Evolutionary conservation across 2,888 invertebrate species (phyloP).

Genomic region (Notodonta ziczac): DNA sequence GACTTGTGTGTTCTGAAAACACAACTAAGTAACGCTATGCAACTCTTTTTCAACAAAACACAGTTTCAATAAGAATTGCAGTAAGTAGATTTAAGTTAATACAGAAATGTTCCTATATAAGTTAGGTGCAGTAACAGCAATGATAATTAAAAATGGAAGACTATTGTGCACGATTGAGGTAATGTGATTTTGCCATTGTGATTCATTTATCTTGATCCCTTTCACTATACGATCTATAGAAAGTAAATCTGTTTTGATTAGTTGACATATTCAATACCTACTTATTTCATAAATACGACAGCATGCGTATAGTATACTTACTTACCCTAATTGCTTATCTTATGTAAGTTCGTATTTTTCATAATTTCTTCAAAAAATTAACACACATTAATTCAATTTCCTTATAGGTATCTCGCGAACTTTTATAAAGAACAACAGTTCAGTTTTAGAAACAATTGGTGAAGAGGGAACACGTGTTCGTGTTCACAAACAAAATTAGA

Average conservation of each 20-base stretch:
- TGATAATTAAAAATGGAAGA: neutral
- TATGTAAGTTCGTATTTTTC: neutral
- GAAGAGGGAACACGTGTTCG: constrained; percentile 23
- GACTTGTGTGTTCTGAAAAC: constrained; percentile 31
- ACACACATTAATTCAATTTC: constrained; percentile 14
- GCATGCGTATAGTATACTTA: too few relatives aligned
- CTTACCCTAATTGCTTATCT: neutral
- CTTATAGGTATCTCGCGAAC: constrained; percentile 14
- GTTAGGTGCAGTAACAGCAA: neutral
- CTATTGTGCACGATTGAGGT: too few relatives aligned
- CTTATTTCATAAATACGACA: neutral
- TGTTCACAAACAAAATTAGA: constrained; percentile 30
- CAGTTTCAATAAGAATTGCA: neutral
- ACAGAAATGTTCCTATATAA: fast-evolving
- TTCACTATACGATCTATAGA: too few relatives aligned
- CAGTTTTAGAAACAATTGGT: constrained; percentile 19
- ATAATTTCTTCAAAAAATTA: neutral
- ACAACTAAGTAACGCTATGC: constrained; percentile 22
- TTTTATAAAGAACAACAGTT: constrained; percentile 18
- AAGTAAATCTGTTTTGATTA: too few relatives aligned
- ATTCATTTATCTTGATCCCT: too few relatives aligned
- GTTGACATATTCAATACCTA: neutral
- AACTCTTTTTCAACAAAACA: neutral
- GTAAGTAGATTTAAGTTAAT: neutral
- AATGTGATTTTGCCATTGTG: too few relatives aligned